Evolutionary conservation across 2,797 vertebrate genomes (phyloP), one percentile per base, ranked within the genome.

Genomic region (Tarsius wallacei): DNA sequence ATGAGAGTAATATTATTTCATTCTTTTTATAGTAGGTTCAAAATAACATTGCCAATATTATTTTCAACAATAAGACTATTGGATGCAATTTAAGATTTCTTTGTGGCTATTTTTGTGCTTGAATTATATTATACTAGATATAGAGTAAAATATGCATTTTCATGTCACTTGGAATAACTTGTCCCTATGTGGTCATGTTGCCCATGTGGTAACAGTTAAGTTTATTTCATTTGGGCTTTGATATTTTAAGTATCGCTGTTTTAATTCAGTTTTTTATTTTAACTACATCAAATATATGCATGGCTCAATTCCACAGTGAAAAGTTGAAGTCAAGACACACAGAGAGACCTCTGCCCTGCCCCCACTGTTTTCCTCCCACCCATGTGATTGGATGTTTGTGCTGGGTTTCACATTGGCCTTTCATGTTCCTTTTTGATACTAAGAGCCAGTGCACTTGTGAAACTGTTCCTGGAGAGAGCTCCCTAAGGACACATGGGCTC

Each of bases 301-400:
- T 2, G 16, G 57, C 63, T 89, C 5, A 14, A 14, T 61, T 59
- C 53, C 47, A 19, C 0, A 47, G 15, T 49, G 55, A 33, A 53
- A 74, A 59, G 36, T 12, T 15, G 0, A 1, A 51, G 63, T 22
- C 1, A 5, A 73, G 63, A 6, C 13, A 15, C 2, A 0, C 6
- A 8, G 51, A 70, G 22, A n/a, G 47, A 55, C 16, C 17, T 14
- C 8, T 8, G 0, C 26, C 4, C 28, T 28, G 24, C 2, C 8
- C 42, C 31, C 7, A 14, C 31, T 14, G 0, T 13, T 4, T 4
- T 55, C 33, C 36, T 51, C 17, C 19, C 8, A 1, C 15, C 33
- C 0, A 1, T 57, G 19, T 6, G 1, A 10, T 28, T 77, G 19
- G 26, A 49, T 2, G 49, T 51, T 51, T 64, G 66, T 24, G 36